These are phyloP conservation scores for Theonella swinhoei DNA, from an alignment of 37 sponge, comb jelly and placozoan species.

Conservation along the genomic window DNA sequence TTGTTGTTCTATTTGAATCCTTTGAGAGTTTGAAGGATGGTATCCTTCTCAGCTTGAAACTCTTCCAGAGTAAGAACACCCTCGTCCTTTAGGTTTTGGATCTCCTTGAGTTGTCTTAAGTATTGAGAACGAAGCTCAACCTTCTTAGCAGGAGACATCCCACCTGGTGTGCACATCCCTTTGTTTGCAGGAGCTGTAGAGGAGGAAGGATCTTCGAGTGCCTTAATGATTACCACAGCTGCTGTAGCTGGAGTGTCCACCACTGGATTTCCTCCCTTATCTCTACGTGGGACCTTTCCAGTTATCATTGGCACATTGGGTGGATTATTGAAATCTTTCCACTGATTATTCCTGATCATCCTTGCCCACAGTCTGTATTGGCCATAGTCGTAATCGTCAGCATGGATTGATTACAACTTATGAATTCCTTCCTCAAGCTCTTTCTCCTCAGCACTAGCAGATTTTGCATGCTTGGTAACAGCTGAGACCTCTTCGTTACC, in stretches of 20 bases:
- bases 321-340: constrained; percentile 4
- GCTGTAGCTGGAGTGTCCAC: constrained; percentile 3
- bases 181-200: background rate
- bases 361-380: constrained; percentile 34
- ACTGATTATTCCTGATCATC: background rate
- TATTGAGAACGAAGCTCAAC: constrained; percentile 4
- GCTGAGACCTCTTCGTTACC: background rate
- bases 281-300: background rate
- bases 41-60: constrained; percentile 21
- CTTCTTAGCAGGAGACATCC: constrained; percentile 23
- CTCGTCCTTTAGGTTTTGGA: constrained; percentile 29
- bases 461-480: background rate
- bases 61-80: constrained; percentile 13
- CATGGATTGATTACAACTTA: constrained; percentile 12
- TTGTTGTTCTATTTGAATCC: background rate
- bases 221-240: constrained; percentile 15
- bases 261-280: background rate
- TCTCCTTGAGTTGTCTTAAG: constrained; percentile 10
- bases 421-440: constrained; percentile 2
- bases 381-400: constrained; percentile 2
- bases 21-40: constrained; percentile 5
- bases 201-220: background rate
- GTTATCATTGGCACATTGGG: constrained; percentile 30
- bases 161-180: background rate
- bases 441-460: constrained; percentile 2